These are phyloP conservation scores for Drosophila murphyi DNA, from an alignment of 1,140 invertebrate genomes.

Conservation along the genomic window DNA sequence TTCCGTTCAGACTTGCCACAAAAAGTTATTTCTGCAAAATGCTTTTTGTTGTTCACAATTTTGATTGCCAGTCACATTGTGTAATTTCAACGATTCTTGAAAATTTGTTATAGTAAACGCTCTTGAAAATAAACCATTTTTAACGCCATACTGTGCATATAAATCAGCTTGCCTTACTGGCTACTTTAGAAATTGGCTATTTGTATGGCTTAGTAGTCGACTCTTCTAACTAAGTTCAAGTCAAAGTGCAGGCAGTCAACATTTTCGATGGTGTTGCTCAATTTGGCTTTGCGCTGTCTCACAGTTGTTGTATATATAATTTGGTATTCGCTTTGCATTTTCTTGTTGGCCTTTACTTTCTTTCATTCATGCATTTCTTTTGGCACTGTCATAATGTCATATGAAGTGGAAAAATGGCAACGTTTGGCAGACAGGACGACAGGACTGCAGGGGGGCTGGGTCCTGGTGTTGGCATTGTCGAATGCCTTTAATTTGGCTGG, in stretches of 20 bases:
- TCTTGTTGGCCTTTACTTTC: slow-evolving; percentile 21
- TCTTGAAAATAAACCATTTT: slow-evolving; percentile 1
- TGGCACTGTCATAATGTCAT: slow-evolving; percentile 38
- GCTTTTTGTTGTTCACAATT: too few relatives aligned
- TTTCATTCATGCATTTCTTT: slow-evolving; percentile 23
- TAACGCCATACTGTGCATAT: neutral
- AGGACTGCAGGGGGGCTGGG: neutral
- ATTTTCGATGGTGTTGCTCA: slow-evolving; percentile 27
- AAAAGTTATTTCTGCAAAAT: too few relatives aligned
- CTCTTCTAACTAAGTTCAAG: neutral
- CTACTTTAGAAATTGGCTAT: slow-evolving; percentile 32
- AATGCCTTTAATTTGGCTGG: slow-evolving; percentile 52
- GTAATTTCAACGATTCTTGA: too few relatives aligned
- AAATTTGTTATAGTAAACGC: too few relatives aligned
- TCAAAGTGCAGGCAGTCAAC: slow-evolving; percentile 6
- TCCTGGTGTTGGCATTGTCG: slow-evolving; percentile 3
- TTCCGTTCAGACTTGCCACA: too few relatives aligned
- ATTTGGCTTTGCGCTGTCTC: slow-evolving; percentile 28
- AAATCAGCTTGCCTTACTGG: slow-evolving; percentile 16
- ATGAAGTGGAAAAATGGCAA: slow-evolving; percentile 60
- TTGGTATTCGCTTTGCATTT: slow-evolving; percentile 4
- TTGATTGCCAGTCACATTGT: too few relatives aligned
- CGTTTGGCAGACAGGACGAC: slow-evolving; percentile 29
- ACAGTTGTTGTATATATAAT: neutral
- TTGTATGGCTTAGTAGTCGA: slow-evolving; percentile 1